Base-by-base conservation (phyloP, 2,888 invertebrate species). In the Endotricha flammealis region DNA sequence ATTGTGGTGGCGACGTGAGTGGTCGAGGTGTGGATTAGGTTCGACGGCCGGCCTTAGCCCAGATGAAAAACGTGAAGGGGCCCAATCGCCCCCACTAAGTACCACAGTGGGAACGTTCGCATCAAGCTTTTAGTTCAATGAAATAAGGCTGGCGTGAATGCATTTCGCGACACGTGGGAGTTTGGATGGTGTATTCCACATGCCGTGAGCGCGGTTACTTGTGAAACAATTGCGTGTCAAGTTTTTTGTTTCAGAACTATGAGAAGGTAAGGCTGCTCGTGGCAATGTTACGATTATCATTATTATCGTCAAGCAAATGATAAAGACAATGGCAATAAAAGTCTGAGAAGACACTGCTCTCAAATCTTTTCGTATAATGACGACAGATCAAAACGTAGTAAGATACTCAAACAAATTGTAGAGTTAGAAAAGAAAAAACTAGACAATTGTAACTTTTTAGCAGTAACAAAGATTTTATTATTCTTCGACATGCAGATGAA, bases 41-140 rank as follows among this genome's bases (percentile, higher is more conserved):
- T 85, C 81, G 72, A 67, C 58, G 80, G 54, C 75, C 85, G 82
- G 78, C 85, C 85, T 85, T 85, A 82, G 81, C 85, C 83, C 63
- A 83, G 63, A 76, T 81, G 67, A 64, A 59, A 72, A 70, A 71
- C 69, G 77, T 73, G 82, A 80, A 81, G 81, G 77, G 82, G 76
- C 70, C 62, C 61, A 64, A 61, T 51, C 46, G 53, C 56, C 61
- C 66, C 57, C 65, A 55, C 64, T 57, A 64, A 63, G 64, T 57
- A 54, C 60, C 62, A 57, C 57, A 42, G 49, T 58, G 63, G 60
- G 64, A 69, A 68, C 53, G 50, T 64, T 70, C 69, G 56, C 65
- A 63, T 56, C 56, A 46, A 42, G 55, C 53, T 53, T 45, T 55
- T 55, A 52, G 58, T 67, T 69, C 63, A 63, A 61, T 60, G 56